These are phyloP conservation scores for Drosophila ochracea DNA, from an alignment of 2,888 invertebrate species.

Conservation along the genomic window DNA sequence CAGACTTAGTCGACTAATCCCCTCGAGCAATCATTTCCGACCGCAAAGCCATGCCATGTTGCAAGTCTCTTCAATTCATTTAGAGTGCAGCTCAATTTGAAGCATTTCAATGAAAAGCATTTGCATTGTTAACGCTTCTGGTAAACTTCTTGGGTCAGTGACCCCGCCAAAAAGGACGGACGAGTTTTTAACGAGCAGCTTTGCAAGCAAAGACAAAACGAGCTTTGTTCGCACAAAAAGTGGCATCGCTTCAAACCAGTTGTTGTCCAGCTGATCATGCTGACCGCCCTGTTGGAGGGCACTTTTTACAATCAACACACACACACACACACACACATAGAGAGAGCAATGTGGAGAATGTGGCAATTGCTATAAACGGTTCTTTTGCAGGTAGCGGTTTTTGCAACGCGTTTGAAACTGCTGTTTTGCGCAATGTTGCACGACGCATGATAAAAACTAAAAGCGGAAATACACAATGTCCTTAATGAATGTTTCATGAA, in stretches of 20 bases:
- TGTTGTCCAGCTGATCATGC: slow-evolving; percentile 28
- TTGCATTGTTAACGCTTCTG: slow-evolving; percentile 32
- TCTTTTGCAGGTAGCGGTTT: slow-evolving; percentile 21
- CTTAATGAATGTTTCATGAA: slow-evolving; percentile 84
- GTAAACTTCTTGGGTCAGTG: slow-evolving; percentile 22
- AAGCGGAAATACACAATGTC: slow-evolving; percentile 78
- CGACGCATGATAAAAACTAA: slow-evolving; percentile 57
- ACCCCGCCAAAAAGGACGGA: background rate
- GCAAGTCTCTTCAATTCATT: slow-evolving; percentile 19
- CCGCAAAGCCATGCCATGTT: slow-evolving; percentile 35
- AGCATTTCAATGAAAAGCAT: slow-evolving; percentile 30
- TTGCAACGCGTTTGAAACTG: slow-evolving; percentile 25
- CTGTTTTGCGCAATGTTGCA: slow-evolving; percentile 26
- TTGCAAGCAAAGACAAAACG: slow-evolving; percentile 14
- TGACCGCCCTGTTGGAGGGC: slow-evolving; percentile 27
- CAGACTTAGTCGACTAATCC: slow-evolving; percentile 11
- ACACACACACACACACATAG: too few species aligned
- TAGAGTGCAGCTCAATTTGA: slow-evolving; percentile 43
- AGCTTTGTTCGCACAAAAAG: slow-evolving; percentile 20
- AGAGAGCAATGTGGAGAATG: background rate
- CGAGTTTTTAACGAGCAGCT: background rate
- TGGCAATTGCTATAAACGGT: slow-evolving; percentile 39
- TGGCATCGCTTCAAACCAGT: slow-evolving; percentile 8
- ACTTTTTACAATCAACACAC: background rate
- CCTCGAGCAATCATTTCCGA: slow-evolving; percentile 32